phyloP scores from a whole-genome alignment of 1,140 invertebrate genomes.

The Andrena cerasifolii region DNA sequence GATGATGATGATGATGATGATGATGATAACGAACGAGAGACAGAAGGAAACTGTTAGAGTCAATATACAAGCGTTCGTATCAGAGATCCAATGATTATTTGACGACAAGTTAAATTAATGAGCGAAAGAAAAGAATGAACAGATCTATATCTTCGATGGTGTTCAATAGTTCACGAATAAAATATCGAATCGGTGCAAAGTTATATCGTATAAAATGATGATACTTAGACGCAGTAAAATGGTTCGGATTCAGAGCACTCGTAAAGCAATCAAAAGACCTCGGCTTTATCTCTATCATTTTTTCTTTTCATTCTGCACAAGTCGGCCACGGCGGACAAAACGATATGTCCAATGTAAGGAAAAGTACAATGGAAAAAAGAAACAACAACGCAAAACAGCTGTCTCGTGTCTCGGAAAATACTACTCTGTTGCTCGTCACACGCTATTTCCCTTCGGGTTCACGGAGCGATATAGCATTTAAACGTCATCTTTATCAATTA shows the following conservation, averaged over 20 bases:
- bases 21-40: conserved; percentile 54
- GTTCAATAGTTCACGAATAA: conserved; percentile 53
- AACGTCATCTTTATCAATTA: conserved; percentile 47
- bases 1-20: conserved; percentile 46
- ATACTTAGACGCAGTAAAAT: conserved; percentile 65
- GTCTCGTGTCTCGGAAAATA: conserved; percentile 56
- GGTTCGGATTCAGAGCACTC: conserved; percentile 65
- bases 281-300: conserved; percentile 37
- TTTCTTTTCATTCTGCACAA: neutral
- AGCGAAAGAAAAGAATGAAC: conserved; percentile 63
- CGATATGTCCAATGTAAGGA: conserved; percentile 11
- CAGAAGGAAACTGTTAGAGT: conserved; percentile 61
- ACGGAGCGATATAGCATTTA: conserved; percentile 42
- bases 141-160: conserved; percentile 68
- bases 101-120: conserved; percentile 69
- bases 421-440: conserved; percentile 37
- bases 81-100: conserved; percentile 66
- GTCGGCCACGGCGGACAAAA: conserved; percentile 23
- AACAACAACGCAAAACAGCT: conserved; percentile 3
- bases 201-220: conserved; percentile 67
- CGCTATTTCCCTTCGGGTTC: conserved; percentile 22
- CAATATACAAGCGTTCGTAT: conserved; percentile 62
- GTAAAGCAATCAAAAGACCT: conserved; percentile 72
- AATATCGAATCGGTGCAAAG: conserved; percentile 59
- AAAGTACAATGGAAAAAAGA: conserved; percentile 23